Percentiles rank a stretch among this genome's conserved stretches.
phyloP scores from a whole-genome alignment of 2,113 vertebrate genomes.

The Himantopus leucocephalus region DNA sequence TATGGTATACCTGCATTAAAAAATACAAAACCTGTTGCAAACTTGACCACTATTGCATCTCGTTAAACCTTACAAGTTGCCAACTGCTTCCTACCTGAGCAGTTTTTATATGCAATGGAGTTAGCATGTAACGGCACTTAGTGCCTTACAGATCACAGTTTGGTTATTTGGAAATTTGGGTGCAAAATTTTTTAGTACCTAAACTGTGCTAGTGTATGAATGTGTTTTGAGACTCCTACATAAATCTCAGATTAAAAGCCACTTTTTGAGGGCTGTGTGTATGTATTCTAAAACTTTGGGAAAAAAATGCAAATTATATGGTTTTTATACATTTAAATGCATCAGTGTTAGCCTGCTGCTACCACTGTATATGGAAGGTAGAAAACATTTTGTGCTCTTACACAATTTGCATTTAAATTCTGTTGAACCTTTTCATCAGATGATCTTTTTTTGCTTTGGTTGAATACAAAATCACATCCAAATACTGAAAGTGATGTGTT shows the following conservation, averaged over 20 bases:
- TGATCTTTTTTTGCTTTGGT: not conserved
- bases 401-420: not conserved
- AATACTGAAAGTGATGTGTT: not conserved
- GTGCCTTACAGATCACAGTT: not conserved
- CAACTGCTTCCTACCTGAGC: not conserved
- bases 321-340: not conserved
- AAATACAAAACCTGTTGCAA: not conserved
- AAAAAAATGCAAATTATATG: not conserved
- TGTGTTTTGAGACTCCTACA: not conserved
- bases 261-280: not conserved
- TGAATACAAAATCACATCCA: not conserved
- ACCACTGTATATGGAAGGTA: not conserved
- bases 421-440: not conserved
- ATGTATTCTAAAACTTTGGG: not conserved
- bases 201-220: not conserved
- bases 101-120: not conserved
- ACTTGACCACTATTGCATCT: not conserved
- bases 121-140: not conserved
- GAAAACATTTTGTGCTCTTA: not conserved
- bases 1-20: not conserved
- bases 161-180: not conserved
- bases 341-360: not conserved
- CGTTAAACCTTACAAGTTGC: not conserved
- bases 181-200: not conserved
- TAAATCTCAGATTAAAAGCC: not conserved